Evolutionary conservation across 2,113 vertebrate species (phyloP), one percentile per base, ranked within the genome.

Genomic region (Callospermophilus lateralis): DNA sequence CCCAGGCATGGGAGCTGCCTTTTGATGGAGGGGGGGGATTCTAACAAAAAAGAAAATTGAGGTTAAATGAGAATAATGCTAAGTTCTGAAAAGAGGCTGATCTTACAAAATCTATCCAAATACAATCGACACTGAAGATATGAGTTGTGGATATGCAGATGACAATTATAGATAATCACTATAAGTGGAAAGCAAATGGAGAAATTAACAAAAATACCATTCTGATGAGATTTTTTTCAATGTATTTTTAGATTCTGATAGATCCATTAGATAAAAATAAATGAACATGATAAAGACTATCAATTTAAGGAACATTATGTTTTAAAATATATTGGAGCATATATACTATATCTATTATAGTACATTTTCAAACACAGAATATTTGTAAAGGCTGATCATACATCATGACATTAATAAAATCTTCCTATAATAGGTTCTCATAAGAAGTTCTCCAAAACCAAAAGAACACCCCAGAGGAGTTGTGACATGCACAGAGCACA

Each of bases 201-300:
- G 39, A 94, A 73, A 83, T 90, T 12, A 94, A 80, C 72, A 88
- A 88, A 88, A 76, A 32, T 22, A 34, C 6, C 37, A 72, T 61
- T 68, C 11, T 39, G 58, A 51, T 74, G 11, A 88, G 17, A 67
- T 3, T 45, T 87, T n/a, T 78, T 45, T 45, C 34, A 39, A 77
- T 39, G 12, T 42, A 15, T 32, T 88, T 86, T 81, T 94, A 78
- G 39, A 70, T 13, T 55, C 68, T 39, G 34, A 76, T 11, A 72
- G 37, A 84, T 79, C 39, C 65, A 42, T 68, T 78, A 17, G 32
- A 72, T 19, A 78, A 94, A 81, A 92, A 16, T 55, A 93, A 92
- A 10, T 32, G 19, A 63, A 45, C 51, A 37, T 2, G 58, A 32
- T 89, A 45, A 68, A 79, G 2, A 39, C 76, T 76, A 84, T 55